phyloP scores from a whole-genome alignment of 1,140 invertebrate species.

The Planococcus citri region DNA sequence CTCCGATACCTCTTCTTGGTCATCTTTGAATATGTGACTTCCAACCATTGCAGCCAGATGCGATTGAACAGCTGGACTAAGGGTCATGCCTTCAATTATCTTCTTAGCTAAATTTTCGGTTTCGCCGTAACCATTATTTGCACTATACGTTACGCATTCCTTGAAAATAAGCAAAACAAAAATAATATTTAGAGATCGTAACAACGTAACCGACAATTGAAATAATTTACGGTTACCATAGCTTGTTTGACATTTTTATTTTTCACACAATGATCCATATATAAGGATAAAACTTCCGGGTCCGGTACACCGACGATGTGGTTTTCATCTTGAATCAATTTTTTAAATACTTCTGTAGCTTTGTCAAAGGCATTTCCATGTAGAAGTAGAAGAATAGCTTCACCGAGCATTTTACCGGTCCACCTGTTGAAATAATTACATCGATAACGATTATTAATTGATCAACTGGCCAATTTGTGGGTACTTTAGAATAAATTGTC shows the following conservation, averaged over 20 bases:
- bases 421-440: slow-evolving; percentile 34
- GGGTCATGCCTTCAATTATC: background rate
- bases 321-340: slow-evolving; percentile 38
- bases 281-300: background rate
- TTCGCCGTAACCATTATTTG: background rate
- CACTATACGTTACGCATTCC: background rate
- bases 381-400: slow-evolving; percentile 39
- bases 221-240: background rate
- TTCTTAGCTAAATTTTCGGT: background rate
- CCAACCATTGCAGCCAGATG: background rate
- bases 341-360: slow-evolving; percentile 38
- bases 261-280: background rate
- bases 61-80: background rate
- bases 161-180: background rate
- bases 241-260: background rate
- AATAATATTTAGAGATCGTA: too few species aligned
- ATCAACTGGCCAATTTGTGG: too few species aligned
- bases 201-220: too few species aligned
- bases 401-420: slow-evolving; percentile 43
- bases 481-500: background rate
- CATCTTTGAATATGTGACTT: background rate
- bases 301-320: slow-evolving; percentile 41
- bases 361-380: slow-evolving; percentile 38
- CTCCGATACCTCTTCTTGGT: background rate
- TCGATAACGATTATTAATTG: background rate